Base-by-base conservation (phyloP, 2,888 invertebrate species). In the Brachyptera risi region DNA sequence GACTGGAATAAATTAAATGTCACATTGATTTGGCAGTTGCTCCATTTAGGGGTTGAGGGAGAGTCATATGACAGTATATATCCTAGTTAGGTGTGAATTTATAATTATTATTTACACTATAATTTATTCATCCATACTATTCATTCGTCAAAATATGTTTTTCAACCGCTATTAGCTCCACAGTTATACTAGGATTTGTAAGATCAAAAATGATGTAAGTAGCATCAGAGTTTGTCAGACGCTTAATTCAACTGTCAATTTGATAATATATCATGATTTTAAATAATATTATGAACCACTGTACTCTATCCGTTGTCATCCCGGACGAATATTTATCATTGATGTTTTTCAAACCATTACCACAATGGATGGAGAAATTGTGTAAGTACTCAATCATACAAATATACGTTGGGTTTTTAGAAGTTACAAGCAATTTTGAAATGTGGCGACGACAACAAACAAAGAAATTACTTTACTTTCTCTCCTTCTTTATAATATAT, bases 391-490 rank as follows among this genome's bases (percentile, higher is more conserved):
- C 40, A 40, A 4, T 3, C 19, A 19, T 19, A 44, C 44, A 44
- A 44, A 44, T 19, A 44, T 19, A 44, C 19, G 44, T 19, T 21
- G 31, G 31, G 11, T 44, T 21, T n/a, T 38, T 17, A 38, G 44
- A 44, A 21, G 44, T 31, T 7, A 44, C 19, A 44, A 44, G 44
- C 44, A 44, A 44, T 21, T 11, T 5, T 15, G 5, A 44, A 44
- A 31, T 17, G 3, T 44, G 44, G 44, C 44, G 44, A 44, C 44
- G 21, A 15, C 44, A 44, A 44, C 44, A 19, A 44, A 44, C 19
- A 44, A 44, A 17, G 2, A 11, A 5, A 44, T 44, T 5, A 17
- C 19, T 21, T 44, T 19, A 44, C 44, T 19, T 19, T 11, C 7
- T 40, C n/a, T 9, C n/a, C 19, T 44, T 44, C 9, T 44, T 31